Percentiles rank a stretch among this genome's conserved stretches.
Evolutionary conservation across 1,140 invertebrate genomes (phyloP).

Genomic region (Dendroctonus valens): DNA sequence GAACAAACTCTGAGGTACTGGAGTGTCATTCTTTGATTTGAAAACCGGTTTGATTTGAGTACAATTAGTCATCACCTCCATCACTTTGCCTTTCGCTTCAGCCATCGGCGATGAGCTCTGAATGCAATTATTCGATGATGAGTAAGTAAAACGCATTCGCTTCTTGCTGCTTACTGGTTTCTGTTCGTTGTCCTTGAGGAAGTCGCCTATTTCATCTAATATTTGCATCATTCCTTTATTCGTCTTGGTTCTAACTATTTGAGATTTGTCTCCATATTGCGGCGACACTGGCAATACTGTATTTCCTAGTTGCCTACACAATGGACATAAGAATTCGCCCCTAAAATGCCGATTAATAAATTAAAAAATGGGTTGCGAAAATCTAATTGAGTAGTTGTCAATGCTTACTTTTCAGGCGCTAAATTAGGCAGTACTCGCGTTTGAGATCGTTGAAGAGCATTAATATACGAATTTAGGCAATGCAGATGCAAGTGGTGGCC

Average conservation of each 20-base stretch:
- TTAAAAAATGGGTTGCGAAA: background rate
- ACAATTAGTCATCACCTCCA: slow-evolving; percentile 88
- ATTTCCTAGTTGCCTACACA: slow-evolving; percentile 92
- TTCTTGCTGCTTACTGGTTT: slow-evolving; percentile 56
- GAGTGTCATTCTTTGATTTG: slow-evolving; percentile 55
- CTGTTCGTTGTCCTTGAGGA: slow-evolving; percentile 67
- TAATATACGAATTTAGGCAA: slow-evolving; percentile 86
- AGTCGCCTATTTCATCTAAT: slow-evolving; percentile 60
- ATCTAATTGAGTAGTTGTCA: background rate
- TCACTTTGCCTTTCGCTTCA: slow-evolving; percentile 80
- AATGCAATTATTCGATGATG: slow-evolving; percentile 22
- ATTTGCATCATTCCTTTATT: slow-evolving; percentile 55
- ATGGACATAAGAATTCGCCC: slow-evolving; percentile 90
- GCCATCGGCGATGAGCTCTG: slow-evolving; percentile 65
- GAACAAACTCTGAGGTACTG: slow-evolving; percentile 74
- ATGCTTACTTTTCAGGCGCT: slow-evolving; percentile 63
- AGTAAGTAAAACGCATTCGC: background rate
- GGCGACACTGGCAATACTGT: slow-evolving; percentile 86
- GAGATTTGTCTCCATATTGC: slow-evolving; percentile 67
- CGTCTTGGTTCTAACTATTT: slow-evolving; percentile 61
- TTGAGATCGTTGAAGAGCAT: slow-evolving; percentile 69
- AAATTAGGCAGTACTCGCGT: slow-evolving; percentile 68
- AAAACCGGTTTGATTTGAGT: slow-evolving; percentile 67
- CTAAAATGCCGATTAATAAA: slow-evolving; percentile 47
- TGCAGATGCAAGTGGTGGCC: slow-evolving; percentile 94